phyloP scores from a whole-genome alignment of 2,113 vertebrate genomes.

The Ariopsis seemanni region DNA sequence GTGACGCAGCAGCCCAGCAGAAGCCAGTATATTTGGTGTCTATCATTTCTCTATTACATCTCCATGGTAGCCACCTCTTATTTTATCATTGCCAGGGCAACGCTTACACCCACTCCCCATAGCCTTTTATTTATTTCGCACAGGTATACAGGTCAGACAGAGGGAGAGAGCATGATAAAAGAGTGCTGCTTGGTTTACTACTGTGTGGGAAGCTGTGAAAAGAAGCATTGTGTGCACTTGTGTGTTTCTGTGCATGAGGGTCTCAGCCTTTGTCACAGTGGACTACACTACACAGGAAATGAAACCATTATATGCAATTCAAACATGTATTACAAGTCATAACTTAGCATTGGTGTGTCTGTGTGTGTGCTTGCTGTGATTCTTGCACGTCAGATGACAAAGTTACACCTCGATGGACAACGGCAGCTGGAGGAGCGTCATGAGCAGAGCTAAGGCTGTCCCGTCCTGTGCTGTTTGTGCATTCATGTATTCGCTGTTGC shows the following conservation, averaged over 20 bases:
- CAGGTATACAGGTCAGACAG: constrained; percentile 47
- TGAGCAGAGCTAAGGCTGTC: constrained; percentile 19
- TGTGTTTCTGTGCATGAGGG: constrained; percentile 28
- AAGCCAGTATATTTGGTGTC: constrained; percentile 26
- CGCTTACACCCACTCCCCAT: constrained; percentile 46
- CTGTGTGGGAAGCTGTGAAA: constrained; percentile 14
- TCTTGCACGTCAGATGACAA: not conserved
- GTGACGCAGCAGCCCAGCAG: constrained; percentile 20
- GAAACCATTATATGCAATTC: constrained; percentile 15
- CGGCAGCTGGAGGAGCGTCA: constrained; percentile 33
- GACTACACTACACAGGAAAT: not conserved
- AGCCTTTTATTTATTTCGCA: constrained; percentile 42
- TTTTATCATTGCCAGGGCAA: constrained; percentile 51
- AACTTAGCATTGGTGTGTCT: constrained; percentile 18
- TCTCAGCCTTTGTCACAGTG: constrained; percentile 12
- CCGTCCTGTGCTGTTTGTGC: constrained; percentile 8
- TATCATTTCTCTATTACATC: constrained; percentile 45
- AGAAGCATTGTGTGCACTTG: constrained; percentile 18
- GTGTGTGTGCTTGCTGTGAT: not conserved
- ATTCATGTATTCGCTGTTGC: constrained; percentile 7
- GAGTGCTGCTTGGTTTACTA: constrained; percentile 34
- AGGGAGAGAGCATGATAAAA: constrained; percentile 1
- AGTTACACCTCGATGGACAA: constrained; percentile 20
- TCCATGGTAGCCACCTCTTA: constrained; percentile 48
- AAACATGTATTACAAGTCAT: constrained; percentile 10